Evolutionary conservation across 2,888 invertebrate genomes (phyloP), one percentile per base, ranked within the genome.

Genomic region (Drepana falcataria): DNA sequence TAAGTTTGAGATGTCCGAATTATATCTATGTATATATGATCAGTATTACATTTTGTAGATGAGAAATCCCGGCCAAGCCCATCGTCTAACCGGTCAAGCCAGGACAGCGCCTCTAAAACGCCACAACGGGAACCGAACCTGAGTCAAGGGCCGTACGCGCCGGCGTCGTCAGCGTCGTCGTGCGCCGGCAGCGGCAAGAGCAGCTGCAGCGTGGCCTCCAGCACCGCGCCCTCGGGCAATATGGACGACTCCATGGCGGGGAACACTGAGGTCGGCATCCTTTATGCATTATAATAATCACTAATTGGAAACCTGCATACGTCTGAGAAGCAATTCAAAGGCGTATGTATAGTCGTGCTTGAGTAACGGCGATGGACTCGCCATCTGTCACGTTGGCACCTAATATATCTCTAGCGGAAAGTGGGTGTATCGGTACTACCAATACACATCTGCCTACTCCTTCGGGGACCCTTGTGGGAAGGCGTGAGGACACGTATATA

Each of bases 31-130:
- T 44, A 9, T 44, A 9, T 4, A 9, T 44, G 21, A 9, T 44
- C 6, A 9, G 2, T 7, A 2, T 41, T 7, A 4, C 2, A 41
- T 41, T 57, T 53, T 54, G 6, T 71, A 91, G 91, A 88, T 57
- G 91, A 91, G 63, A 91, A 91, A 67, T 91, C 91, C 52, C 72
- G 91, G 44, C 91, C 91, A n/a, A 91, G 91, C 59, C 91, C 91
- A 3, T 85, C 85, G 33, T 91, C 91, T 34, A 89, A 87, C 63
- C 73, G 91, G 56, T 85, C 90, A 54, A 88, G 86, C 77, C 91
- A 91, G 65, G 91, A 89, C 65, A 75, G 79, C 58, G 81, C 86
- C 21, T 88, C 87, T 0, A 91, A 91, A 68, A 89, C 91, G 0
- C 91, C 91, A 0, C 88, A 87, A 59, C 72, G 91, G 48, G 88